Conservation (phyloP, 37 sponge, comb jelly and placozoan genomes). For the Haliclona indistincta region DNA sequence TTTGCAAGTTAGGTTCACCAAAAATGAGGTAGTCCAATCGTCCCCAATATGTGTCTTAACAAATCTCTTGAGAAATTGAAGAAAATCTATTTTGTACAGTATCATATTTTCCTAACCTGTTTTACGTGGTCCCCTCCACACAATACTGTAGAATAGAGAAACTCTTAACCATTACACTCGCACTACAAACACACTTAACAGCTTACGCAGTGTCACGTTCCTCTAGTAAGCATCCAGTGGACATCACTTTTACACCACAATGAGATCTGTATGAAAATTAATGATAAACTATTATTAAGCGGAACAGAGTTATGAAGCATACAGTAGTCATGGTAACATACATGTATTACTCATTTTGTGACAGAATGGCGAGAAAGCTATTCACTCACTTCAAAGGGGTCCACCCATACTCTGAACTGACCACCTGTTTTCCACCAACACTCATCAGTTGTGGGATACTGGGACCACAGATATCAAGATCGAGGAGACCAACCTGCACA, state of each 20-base stretch:
- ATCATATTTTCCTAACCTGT: slow-evolving; percentile 53
- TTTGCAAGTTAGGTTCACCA: slow-evolving; percentile 43
- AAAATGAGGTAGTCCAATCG: slow-evolving; percentile 87
- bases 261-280: no score
- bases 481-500: slow-evolving; percentile 79
- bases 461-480: slow-evolving; percentile 94
- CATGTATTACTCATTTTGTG: background rate
- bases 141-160: slow-evolving; percentile 62
- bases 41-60: slow-evolving; percentile 91
- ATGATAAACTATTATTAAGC: no score
- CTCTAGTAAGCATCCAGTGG: slow-evolving; percentile 65
- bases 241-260: slow-evolving; percentile 81
- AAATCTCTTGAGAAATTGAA: slow-evolving; percentile 73
- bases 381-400: slow-evolving; percentile 59
- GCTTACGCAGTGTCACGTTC: slow-evolving; percentile 62
- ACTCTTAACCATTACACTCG: no score
- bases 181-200: background rate
- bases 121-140: slow-evolving; percentile 95
- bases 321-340: no score
- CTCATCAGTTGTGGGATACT: slow-evolving; percentile 77
- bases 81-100: background rate
- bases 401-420: slow-evolving; percentile 86
- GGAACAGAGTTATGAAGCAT: no score
- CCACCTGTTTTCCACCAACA: slow-evolving; percentile 55
- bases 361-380: background rate